Conservation (phyloP, 2,888 invertebrate species). For the Parnassius smintheus region DNA sequence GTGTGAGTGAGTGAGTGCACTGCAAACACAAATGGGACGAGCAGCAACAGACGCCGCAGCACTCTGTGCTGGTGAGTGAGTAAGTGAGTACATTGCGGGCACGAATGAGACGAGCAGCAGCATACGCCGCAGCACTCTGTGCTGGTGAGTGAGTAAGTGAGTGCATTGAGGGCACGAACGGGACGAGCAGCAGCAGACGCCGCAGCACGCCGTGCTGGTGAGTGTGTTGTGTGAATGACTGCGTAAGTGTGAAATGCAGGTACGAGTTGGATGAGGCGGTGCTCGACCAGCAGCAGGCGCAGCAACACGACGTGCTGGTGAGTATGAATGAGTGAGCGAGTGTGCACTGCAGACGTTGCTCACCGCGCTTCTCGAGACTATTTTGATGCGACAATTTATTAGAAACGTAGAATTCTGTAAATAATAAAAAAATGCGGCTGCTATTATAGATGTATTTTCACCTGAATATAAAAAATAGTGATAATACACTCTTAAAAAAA, state of each 20-base stretch:
- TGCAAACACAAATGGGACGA: slow-evolving; percentile 40
- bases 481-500: too few relatives aligned
- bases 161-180: slow-evolving; percentile 15
- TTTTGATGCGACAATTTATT: too few relatives aligned
- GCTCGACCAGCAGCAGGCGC: slow-evolving; percentile 35
- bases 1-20: slow-evolving; percentile 28
- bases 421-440: too few relatives aligned
- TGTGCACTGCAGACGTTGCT: slow-evolving; percentile 34
- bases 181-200: slow-evolving; percentile 34
- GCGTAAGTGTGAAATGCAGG: slow-evolving; percentile 33
- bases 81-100: slow-evolving; percentile 39
- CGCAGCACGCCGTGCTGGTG: too few relatives aligned
- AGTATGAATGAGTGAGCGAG: slow-evolving; percentile 41
- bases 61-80: slow-evolving; percentile 40
- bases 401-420: too few relatives aligned
- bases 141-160: too few relatives aligned
- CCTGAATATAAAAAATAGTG: too few relatives aligned
- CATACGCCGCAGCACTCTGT: too few relatives aligned
- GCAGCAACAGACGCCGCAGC: slow-evolving; percentile 20
- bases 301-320: slow-evolving; percentile 36
- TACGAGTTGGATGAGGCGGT: slow-evolving; percentile 41
- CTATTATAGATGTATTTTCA: too few relatives aligned
- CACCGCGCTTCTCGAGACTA: too few relatives aligned
- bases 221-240: too few relatives aligned
- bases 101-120: slow-evolving; percentile 39